These are phyloP conservation scores for Brevimyrus niger DNA, from an alignment of 2,113 vertebrate genomes.

Conservation along the genomic window DNA sequence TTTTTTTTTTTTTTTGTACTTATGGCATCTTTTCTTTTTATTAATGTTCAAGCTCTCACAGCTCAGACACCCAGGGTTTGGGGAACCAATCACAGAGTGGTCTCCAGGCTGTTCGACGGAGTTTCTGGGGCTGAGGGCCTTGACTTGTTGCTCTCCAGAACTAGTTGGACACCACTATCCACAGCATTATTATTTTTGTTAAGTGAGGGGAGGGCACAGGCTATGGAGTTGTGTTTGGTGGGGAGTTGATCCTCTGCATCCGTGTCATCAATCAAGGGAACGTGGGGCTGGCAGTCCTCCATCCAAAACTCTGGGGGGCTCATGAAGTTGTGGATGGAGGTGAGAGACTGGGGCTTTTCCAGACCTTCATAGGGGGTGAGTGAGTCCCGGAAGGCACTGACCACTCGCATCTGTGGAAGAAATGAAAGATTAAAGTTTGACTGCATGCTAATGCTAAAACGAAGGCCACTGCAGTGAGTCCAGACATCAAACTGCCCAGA, in stretches of 20 bases:
- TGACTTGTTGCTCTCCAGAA: slow-evolving; percentile 74
- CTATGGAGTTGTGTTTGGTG: slow-evolving; percentile 72
- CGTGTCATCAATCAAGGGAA: slow-evolving; percentile 91
- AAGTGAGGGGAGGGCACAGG: slow-evolving; percentile 62
- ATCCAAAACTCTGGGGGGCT: slow-evolving; percentile 93
- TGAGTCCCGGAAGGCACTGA: slow-evolving; percentile 95
- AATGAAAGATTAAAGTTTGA: background rate
- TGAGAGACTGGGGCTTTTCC: slow-evolving; percentile 89
- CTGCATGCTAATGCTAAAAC: background rate
- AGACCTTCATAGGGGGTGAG: slow-evolving; percentile 81
- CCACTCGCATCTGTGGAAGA: slow-evolving; percentile 80
- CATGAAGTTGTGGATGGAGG: slow-evolving; percentile 99
- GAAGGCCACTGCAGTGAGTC: background rate
- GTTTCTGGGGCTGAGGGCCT: slow-evolving; percentile 85
- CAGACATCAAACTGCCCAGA: background rate
- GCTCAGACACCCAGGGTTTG: background rate
- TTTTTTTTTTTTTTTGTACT: background rate
- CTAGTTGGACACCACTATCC: slow-evolving; percentile 72
- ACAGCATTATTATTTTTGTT: slow-evolving; percentile 88
- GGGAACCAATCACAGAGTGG: slow-evolving; percentile 75
- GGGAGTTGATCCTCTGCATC: slow-evolving; percentile 87
- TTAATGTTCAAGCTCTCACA: background rate
- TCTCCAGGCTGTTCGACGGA: slow-evolving; percentile 97
- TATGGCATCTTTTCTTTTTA: background rate
- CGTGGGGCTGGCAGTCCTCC: slow-evolving; percentile 83